Evolutionary conservation across 1,140 invertebrate genomes (phyloP).

Genomic region (Drosophila dunni): DNA sequence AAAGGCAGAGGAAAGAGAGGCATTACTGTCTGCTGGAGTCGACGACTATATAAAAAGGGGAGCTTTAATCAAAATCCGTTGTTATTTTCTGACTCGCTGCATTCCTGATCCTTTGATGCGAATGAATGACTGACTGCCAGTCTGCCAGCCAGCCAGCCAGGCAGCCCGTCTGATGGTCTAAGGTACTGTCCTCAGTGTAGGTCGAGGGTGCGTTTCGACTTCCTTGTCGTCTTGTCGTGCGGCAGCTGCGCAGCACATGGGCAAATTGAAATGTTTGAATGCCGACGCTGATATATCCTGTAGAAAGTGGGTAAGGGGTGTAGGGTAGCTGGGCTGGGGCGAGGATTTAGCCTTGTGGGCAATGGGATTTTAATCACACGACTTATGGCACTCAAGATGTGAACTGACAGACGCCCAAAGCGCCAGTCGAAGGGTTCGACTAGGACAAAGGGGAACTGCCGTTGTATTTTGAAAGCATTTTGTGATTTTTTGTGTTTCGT

Average conservation of each 20-base stretch:
- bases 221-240: conserved; percentile 9
- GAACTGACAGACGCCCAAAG: conserved; percentile 76
- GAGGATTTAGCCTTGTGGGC: conserved; percentile 81
- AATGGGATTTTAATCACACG: conserved; percentile 85
- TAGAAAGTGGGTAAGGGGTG: conserved; percentile 16
- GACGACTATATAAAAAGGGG: conserved; percentile 81
- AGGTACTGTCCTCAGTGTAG: conserved; percentile 29
- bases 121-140: conserved; percentile 57
- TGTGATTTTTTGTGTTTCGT: conserved; percentile 67
- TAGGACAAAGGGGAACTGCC: conserved; percentile 26
- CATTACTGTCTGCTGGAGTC: conserved; percentile 24
- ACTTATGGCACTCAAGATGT: conserved; percentile 84
- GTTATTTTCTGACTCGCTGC: conserved; percentile 85
- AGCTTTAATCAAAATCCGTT: conserved; percentile 85
- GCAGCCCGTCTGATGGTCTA: conserved; percentile 16
- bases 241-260: conserved; percentile 66
- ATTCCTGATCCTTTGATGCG: conserved; percentile 85
- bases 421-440: conserved; percentile 61
- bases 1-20: conserved; percentile 9
- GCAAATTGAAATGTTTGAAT: conserved; percentile 84
- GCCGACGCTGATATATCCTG: conserved; percentile 47
- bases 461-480: conserved; percentile 74
- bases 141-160: background rate
- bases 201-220: conserved; percentile 56
- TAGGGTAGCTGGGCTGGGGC: conserved; percentile 22